A percentile compares a stretch with the other conserved stretches of the same genome.
These are phyloP conservation scores for Helogale parvula DNA, from an alignment of 2,113 vertebrate species.

Conservation along the genomic window DNA sequence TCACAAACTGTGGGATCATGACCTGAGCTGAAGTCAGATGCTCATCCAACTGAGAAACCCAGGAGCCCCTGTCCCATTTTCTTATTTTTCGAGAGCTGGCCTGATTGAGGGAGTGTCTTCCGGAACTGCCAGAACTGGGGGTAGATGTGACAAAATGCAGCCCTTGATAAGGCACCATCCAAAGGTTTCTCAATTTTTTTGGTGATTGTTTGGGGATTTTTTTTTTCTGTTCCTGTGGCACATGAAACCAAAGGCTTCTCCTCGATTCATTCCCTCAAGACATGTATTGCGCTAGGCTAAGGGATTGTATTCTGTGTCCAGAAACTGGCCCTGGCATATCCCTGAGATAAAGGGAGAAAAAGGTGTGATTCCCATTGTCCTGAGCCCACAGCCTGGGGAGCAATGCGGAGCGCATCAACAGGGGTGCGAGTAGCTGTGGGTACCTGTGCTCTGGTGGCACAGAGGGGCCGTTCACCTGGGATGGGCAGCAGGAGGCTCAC, in stretches of 20 bases:
- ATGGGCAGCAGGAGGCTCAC: not conserved
- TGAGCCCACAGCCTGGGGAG: not conserved
- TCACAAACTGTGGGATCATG: too few species aligned
- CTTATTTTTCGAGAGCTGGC: not conserved
- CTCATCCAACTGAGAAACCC: too few species aligned
- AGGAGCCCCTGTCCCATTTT: not conserved
- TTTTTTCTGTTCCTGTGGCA: not conserved
- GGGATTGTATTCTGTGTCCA: not conserved
- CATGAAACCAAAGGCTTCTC: not conserved
- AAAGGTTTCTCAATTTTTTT: not conserved
- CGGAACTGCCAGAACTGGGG: not conserved
- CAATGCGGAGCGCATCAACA: not conserved
- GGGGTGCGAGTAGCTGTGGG: too few species aligned
- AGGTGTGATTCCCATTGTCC: fast-evolving
- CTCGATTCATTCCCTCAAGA: not conserved
- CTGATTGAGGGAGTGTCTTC: not conserved
- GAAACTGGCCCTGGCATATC: not conserved
- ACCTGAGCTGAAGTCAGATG: too few species aligned
- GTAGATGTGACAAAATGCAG: not conserved
- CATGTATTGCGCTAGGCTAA: too few species aligned
- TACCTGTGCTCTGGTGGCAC: fast-evolving
- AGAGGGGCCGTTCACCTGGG: not conserved
- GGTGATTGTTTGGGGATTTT: not conserved
- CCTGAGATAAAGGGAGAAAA: not conserved
- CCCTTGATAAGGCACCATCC: not conserved